Percentiles rank a stretch among this genome's conserved stretches.
Evolutionary conservation across 2,113 vertebrate species (phyloP).

Genomic region (Lucifuga dentata): DNA sequence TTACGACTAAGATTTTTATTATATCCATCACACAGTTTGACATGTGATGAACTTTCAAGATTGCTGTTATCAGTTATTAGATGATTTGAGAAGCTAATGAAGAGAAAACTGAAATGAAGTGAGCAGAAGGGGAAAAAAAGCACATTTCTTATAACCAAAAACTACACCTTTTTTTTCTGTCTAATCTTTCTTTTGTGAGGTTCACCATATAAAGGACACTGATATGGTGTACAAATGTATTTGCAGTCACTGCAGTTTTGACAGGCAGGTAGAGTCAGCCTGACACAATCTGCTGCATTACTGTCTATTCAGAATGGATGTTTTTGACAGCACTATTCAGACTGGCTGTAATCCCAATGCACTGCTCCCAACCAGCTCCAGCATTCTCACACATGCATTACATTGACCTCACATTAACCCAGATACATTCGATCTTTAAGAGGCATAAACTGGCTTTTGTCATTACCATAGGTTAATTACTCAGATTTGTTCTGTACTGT

Average conservation of each 20-base stretch:
- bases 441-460: slow-evolving; percentile 83
- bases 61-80: too few relatives aligned
- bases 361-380: slow-evolving; percentile 51
- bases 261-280: slow-evolving; percentile 46
- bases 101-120: slow-evolving; percentile 82
- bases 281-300: slow-evolving; percentile 47
- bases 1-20: too few relatives aligned
- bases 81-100: too few relatives aligned
- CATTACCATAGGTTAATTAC: slow-evolving; percentile 84
- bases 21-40: too few relatives aligned
- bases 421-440: slow-evolving; percentile 84
- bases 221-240: slow-evolving; percentile 19
- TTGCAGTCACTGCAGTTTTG: slow-evolving; percentile 25
- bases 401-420: slow-evolving; percentile 83
- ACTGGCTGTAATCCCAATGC: slow-evolving; percentile 51
- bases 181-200: slow-evolving; percentile 6
- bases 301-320: slow-evolving; percentile 59
- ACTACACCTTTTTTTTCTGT: neutral
- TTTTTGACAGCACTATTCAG: slow-evolving; percentile 61
- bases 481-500: slow-evolving; percentile 79
- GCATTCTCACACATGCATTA: slow-evolving; percentile 80
- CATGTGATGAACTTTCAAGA: too few relatives aligned
- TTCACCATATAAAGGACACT: slow-evolving; percentile 7
- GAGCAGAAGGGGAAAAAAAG: too few relatives aligned
- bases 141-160: too few relatives aligned